Evolutionary conservation across 2,113 vertebrate genomes (phyloP), one percentile per base, ranked within the genome.

Genomic region (Lepus americanus): DNA sequence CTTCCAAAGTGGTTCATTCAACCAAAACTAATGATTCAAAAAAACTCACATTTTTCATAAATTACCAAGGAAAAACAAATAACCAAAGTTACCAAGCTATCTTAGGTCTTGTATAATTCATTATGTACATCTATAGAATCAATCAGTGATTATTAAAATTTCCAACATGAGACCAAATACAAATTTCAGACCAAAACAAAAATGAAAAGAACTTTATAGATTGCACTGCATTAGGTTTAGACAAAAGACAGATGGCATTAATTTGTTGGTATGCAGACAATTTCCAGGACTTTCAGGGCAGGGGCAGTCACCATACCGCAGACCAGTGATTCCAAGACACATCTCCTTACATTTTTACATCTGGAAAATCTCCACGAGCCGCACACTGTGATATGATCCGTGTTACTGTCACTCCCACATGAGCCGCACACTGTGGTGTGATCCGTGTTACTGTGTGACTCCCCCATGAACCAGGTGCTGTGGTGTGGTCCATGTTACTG

Each of bases 211-310:
- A 85, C 74, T 82, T 88, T 36, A 14, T 59, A 72, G 69, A 63
- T 87, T 49, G 29, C 5, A 76, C 44, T 81, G 39, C 51, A 63
- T 44, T 77, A 33, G 92, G 66, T 94, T 84, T 90, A 93, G 92
- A 87, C 70, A n/a, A 12, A 92, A 94, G 53, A 69, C 96, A 96
- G 95, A 81, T 53, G 70, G 77, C 80, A 89, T 78, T 90, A 19
- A 74, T 81, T 59, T 87, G 76, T 82, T 92, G 44, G 31, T 51
- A 90, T 92, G 67, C 84, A 89, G 93, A 96, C 79, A 94, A 91
- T 49, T 90, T 66, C 70, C 19, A 92, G 88, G 88, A 85, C 79
- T 95, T 89, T 70, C 20, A 85, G 86, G 94, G 80, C 51, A 39
- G 7, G 94, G 83, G 25, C 82, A 69, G 55, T 59, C 90, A 63